A percentile compares a stretch with the other conserved stretches of the same genome.
Conservation (phyloP, 2,888 invertebrate species). For the Coenonympha glycerion region DNA sequence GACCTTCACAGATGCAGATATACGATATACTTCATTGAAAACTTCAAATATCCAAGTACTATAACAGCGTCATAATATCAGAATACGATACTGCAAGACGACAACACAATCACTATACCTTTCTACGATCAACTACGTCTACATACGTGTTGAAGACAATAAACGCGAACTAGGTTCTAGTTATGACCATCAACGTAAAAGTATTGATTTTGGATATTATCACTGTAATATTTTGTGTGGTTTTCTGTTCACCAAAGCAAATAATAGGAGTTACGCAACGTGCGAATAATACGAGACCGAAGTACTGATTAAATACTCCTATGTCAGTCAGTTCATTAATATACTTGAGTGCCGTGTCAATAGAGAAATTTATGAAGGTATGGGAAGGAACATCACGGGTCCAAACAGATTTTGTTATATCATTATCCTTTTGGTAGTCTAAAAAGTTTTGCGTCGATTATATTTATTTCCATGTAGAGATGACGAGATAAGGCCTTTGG, state of each 20-base stretch:
- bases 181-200: too few species aligned
- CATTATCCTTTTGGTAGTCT: not conserved
- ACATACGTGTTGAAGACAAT: too few species aligned
- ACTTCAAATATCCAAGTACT: too few species aligned
- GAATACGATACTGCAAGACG: too few species aligned
- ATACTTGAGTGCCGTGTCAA: not conserved
- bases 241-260: not conserved
- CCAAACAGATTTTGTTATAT: not conserved
- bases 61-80: too few species aligned
- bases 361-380: not conserved
- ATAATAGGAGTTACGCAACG: not conserved
- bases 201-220: too few species aligned
- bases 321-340: not conserved
- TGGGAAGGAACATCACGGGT: not conserved
- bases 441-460: not conserved
- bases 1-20: too few species aligned
- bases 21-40: too few species aligned
- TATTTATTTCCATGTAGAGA: not conserved
- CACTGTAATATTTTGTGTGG: too few species aligned
- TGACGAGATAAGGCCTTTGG: not conserved
- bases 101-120: too few species aligned
- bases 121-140: too few species aligned
- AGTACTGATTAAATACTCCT: not conserved
- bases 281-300: conserved; percentile 1
- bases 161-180: too few species aligned